These are phyloP conservation scores for Pimpla rufipes DNA, from an alignment of 2,888 invertebrate genomes.

Conservation along the genomic window DNA sequence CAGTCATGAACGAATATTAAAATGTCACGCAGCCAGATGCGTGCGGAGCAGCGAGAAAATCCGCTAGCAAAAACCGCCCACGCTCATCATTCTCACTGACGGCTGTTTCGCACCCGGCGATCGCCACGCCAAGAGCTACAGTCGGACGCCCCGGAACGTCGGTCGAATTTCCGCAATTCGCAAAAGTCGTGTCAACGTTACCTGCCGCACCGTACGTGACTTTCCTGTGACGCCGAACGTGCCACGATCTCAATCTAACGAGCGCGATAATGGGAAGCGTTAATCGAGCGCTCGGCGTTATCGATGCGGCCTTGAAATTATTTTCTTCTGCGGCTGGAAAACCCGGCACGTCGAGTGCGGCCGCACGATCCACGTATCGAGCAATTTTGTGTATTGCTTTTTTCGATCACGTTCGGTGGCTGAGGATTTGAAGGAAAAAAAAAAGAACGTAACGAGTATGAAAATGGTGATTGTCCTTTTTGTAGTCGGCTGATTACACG, in stretches of 20 bases:
- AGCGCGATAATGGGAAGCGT: slow-evolving; percentile 34
- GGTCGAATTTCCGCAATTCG: too few relatives aligned
- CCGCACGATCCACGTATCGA: not conserved
- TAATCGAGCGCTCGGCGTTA: slow-evolving; percentile 27
- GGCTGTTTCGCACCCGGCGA: not conserved
- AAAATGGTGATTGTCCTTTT: too few relatives aligned
- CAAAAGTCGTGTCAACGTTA: too few relatives aligned
- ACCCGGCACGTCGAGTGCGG: too few relatives aligned
- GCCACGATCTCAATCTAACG: slow-evolving; percentile 49
- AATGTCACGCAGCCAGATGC: not conserved
- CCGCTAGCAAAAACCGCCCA: not conserved
- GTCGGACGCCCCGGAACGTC: not conserved
- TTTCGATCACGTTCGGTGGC: not conserved
- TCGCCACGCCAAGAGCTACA: not conserved
- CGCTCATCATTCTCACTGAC: not conserved
- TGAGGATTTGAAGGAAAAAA: too few relatives aligned
- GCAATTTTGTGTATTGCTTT: not conserved
- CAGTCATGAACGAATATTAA: not conserved
- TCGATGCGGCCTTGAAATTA: slow-evolving; percentile 59
- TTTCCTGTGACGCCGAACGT: slow-evolving; percentile 2
- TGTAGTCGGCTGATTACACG: too few relatives aligned
- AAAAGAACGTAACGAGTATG: not conserved
- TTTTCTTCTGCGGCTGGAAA: slow-evolving; percentile 58
- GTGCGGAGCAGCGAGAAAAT: not conserved
- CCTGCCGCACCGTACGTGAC: not conserved